A percentile compares a stretch with the other conserved stretches of the same genome.
Evolutionary conservation across 2,888 invertebrate species (phyloP).

Genomic region (Tenthredo distinguenda): DNA sequence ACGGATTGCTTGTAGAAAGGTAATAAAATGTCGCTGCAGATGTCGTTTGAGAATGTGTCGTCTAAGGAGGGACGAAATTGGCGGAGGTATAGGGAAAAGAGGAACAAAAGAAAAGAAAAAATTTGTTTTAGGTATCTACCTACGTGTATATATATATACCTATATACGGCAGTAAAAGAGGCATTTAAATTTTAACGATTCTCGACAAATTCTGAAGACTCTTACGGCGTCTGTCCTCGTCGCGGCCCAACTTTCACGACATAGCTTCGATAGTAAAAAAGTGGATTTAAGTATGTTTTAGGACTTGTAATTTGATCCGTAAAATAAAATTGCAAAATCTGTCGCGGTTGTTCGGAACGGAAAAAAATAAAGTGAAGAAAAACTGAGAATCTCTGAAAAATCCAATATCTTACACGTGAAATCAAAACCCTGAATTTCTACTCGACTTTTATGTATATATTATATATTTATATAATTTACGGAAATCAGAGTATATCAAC

Average conservation of each 20-base stretch:
- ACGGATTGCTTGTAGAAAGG: neutral
- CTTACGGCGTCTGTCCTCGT: slow-evolving; percentile 40
- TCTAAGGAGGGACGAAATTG: neutral
- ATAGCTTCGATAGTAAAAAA: neutral
- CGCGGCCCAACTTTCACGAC: neutral
- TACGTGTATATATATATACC: neutral
- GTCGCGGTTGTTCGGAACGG: neutral
- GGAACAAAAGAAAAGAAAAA: neutral
- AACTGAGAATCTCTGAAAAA: neutral
- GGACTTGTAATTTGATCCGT: slow-evolving; percentile 38
- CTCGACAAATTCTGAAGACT: slow-evolving; percentile 33
- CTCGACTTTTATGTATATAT: slow-evolving; percentile 3
- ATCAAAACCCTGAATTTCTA: neutral
- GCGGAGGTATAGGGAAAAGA: neutral
- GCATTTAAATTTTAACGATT: slow-evolving; percentile 47
- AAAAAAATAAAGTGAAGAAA: neutral
- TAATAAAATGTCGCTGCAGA: slow-evolving; percentile 6
- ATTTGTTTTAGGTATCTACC: neutral
- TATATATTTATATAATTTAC: neutral
- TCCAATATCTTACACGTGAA: slow-evolving; percentile 3
- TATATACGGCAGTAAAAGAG: slow-evolving; percentile 10
- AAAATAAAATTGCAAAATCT: slow-evolving; percentile 39
- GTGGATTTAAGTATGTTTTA: slow-evolving; percentile 27
- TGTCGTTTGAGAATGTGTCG: slow-evolving; percentile 9
- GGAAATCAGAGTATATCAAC: neutral